A percentile compares a stretch with the other conserved stretches of the same genome.
Conservation (phyloP, 2,113 vertebrate genomes). For the Brienomyrus brachyistius region DNA sequence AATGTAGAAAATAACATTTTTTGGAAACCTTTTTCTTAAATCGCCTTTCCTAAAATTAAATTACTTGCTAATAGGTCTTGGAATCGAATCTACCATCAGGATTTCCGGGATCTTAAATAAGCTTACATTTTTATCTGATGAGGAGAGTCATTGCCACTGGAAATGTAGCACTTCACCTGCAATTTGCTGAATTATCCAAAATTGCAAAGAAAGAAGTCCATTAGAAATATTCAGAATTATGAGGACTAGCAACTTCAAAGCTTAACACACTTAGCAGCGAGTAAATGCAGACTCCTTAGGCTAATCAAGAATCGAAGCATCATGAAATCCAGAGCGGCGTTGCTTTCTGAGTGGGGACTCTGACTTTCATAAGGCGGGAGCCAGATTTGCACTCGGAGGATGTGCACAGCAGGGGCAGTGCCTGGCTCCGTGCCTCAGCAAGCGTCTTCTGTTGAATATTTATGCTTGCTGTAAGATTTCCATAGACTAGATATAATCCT, state of each 20-base stretch:
- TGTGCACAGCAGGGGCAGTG: slow-evolving; percentile 32
- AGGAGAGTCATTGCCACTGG: not conserved
- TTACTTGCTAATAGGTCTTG: not conserved
- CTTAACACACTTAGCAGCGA: slow-evolving; percentile 4
- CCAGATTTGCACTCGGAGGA: slow-evolving; percentile 13
- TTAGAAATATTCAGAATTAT: slow-evolving; percentile 25
- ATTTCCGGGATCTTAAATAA: not conserved
- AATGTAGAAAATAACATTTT: not conserved
- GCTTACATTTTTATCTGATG: not conserved
- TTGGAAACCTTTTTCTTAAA: not conserved
- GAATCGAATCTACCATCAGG: not conserved
- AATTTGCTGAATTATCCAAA: not conserved
- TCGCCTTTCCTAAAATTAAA: not conserved
- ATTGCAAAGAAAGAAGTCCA: not conserved
- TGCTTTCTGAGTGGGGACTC: slow-evolving; percentile 24
- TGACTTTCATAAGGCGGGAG: slow-evolving; percentile 15
- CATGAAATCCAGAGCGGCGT: slow-evolving; percentile 22
- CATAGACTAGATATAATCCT: slow-evolving; percentile 20
- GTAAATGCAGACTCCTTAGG: slow-evolving; percentile 8
- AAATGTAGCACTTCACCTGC: not conserved
- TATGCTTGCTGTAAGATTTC: slow-evolving; percentile 32
- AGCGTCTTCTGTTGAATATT: slow-evolving; percentile 30
- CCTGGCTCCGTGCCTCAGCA: slow-evolving; percentile 36
- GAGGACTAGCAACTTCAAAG: slow-evolving; percentile 29
- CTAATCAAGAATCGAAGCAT: slow-evolving; percentile 23